phyloP scores from a whole-genome alignment of 2,113 vertebrate species.

The Lampris incognitus region DNA sequence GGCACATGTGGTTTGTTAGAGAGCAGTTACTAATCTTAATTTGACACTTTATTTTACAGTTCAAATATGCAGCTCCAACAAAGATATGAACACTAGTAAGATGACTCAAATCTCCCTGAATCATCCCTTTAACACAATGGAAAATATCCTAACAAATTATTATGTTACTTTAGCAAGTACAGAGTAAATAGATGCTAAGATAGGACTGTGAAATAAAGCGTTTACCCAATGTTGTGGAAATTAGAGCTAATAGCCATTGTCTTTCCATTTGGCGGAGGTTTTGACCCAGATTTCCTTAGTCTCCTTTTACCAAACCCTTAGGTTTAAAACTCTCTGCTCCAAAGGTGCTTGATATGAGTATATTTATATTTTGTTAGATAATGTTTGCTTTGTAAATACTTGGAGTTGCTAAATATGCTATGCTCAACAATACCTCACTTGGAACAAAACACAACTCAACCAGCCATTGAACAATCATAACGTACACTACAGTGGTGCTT shows the following conservation, averaged over 20 bases:
- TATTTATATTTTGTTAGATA: conserved; percentile 81
- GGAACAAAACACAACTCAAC: conserved; percentile 79
- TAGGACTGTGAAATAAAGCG: conserved; percentile 72
- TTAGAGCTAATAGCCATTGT: conserved; percentile 62
- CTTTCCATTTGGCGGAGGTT: conserved; percentile 59
- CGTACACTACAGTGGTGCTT: conserved; percentile 80
- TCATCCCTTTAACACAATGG: conserved; percentile 26
- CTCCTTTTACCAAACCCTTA: conserved; percentile 51
- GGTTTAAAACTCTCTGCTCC: conserved; percentile 62
- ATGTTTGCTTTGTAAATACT: conserved; percentile 73
- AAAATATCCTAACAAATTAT: conserved; percentile 7
- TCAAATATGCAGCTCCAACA: conserved; percentile 37
- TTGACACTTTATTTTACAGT: conserved; percentile 75
- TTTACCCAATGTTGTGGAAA: conserved; percentile 63
- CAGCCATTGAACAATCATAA: conserved; percentile 81
- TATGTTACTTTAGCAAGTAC: conserved; percentile 26
- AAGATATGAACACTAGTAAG: conserved; percentile 35
- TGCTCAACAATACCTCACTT: conserved; percentile 87
- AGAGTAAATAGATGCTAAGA: conserved; percentile 37
- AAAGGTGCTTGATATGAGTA: conserved; percentile 73
- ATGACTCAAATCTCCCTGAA: conserved; percentile 41
- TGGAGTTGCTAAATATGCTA: conserved; percentile 72
- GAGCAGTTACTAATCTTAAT: conserved; percentile 65
- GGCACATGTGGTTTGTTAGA: conserved; percentile 69
- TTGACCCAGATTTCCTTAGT: conserved; percentile 56